A percentile compares a stretch with the other conserved stretches of the same genome.
These are phyloP conservation scores for Disparrhopalites patrizii DNA, from an alignment of 2,888 invertebrate genomes.

Conservation along the genomic window DNA sequence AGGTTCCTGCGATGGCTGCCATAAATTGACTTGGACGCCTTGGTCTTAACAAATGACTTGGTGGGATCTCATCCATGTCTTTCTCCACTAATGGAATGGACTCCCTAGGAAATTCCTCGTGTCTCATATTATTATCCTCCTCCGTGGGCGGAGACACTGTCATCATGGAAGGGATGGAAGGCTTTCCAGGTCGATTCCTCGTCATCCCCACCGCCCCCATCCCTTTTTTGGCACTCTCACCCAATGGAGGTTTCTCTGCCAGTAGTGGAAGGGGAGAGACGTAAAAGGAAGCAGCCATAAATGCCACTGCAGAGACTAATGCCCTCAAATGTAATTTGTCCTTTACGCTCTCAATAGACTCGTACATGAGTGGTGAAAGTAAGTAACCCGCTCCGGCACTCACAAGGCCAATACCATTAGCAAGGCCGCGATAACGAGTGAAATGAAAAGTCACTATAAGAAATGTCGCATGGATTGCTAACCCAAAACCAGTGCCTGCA, in stretches of 20 bases:
- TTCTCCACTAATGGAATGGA: neutral
- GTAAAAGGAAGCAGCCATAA: slow-evolving; percentile 37
- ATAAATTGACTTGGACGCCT: slow-evolving; percentile 39
- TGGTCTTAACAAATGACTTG: slow-evolving; percentile 16
- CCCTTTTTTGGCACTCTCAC: neutral
- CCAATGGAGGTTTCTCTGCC: neutral
- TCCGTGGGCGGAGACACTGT: no score
- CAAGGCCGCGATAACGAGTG: slow-evolving; percentile 38
- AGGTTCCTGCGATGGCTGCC: slow-evolving; percentile 23
- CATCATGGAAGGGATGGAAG: neutral
- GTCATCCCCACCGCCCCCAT: no score
- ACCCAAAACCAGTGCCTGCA: slow-evolving; percentile 43
- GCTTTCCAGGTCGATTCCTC: neutral
- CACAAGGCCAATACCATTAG: slow-evolving; percentile 39
- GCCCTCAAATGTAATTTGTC: slow-evolving; percentile 41
- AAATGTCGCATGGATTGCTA: slow-evolving; percentile 42
- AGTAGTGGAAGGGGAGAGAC: slow-evolving; percentile 11
- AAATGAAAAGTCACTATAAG: slow-evolving; percentile 40
- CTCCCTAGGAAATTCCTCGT: slow-evolving; percentile 4
- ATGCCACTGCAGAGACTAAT: slow-evolving; percentile 37
- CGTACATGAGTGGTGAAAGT: slow-evolving; percentile 38
- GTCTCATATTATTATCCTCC: neutral
- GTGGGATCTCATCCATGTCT: neutral
- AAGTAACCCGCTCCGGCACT: slow-evolving; percentile 41
- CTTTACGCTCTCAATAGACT: slow-evolving; percentile 26